phyloP scores from a whole-genome alignment of 2,113 vertebrate species.

The Heptranchias perlo region DNA sequence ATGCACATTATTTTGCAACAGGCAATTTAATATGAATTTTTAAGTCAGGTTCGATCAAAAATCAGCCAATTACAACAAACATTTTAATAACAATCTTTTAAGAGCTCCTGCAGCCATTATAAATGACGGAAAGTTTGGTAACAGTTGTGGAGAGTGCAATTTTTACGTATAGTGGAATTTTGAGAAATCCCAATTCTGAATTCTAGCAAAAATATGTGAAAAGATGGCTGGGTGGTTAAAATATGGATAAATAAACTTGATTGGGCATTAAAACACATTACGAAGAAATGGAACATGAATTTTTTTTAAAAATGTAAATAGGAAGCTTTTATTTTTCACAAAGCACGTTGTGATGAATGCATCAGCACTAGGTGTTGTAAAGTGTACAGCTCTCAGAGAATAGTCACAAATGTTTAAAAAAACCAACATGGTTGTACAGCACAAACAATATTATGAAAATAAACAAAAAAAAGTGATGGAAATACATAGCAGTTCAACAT shows the following conservation, averaged over 20 bases:
- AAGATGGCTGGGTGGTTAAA: neutral
- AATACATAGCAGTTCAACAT: neutral
- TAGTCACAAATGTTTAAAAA: neutral
- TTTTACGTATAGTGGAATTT: neutral
- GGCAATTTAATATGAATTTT: neutral
- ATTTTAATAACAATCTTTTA: neutral
- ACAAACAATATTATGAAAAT: neutral
- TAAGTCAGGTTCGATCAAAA: neutral
- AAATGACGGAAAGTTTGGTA: neutral
- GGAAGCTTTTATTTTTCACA: neutral
- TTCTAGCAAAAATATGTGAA: neutral
- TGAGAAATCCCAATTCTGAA: too few relatives aligned
- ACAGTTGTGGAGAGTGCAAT: neutral
- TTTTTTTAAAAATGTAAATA: neutral
- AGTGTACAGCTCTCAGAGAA: neutral
- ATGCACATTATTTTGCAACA: neutral
- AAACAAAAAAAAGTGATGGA: neutral
- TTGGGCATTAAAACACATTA: neutral
- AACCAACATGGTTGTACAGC: neutral
- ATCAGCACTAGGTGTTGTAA: neutral
- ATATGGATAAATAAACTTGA: too few relatives aligned
- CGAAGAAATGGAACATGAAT: neutral
- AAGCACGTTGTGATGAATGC: neutral
- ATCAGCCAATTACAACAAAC: neutral
- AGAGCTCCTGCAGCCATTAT: neutral